These are phyloP conservation scores for Ophion costatus DNA, from an alignment of 2,888 invertebrate genomes.

Conservation along the genomic window DNA sequence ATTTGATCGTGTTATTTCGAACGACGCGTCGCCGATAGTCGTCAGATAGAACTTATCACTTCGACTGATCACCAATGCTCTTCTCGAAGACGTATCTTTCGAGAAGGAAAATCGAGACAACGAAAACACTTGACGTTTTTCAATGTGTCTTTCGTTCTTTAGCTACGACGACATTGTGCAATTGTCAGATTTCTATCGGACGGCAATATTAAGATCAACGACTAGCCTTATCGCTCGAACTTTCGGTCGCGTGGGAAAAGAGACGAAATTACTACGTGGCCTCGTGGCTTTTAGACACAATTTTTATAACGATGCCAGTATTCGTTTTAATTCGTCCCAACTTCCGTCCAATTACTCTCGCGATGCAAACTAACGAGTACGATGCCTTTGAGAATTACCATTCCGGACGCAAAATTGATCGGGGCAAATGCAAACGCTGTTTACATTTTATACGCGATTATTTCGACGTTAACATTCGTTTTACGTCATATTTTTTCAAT, in stretches of 20 bases:
- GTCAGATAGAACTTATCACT: constrained; percentile 5
- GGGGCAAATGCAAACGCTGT: neutral
- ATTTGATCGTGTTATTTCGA: neutral
- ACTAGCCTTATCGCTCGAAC: neutral
- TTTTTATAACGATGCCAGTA: neutral
- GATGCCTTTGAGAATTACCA: neutral
- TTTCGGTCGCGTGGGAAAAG: neutral
- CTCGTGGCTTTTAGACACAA: neutral
- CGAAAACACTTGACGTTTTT: neutral
- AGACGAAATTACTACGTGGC: neutral
- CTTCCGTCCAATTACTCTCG: neutral
- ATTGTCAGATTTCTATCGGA: neutral
- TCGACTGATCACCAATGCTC: neutral
- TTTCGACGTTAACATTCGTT: neutral
- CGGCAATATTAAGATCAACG: neutral
- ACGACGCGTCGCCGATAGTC: neutral
- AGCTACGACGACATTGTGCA: neutral
- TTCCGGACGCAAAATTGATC: neutral
- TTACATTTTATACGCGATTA: neutral
- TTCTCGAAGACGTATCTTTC: neutral
- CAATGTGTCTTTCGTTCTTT: neutral
- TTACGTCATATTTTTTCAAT: neutral
- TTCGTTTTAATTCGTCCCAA: neutral
- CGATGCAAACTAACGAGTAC: neutral
- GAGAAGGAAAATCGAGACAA: constrained; percentile 1